A percentile compares a stretch with the other conserved stretches of the same genome.
These are phyloP conservation scores for Macquaria australasica DNA, from an alignment of 2,113 vertebrate species.

Conservation along the genomic window DNA sequence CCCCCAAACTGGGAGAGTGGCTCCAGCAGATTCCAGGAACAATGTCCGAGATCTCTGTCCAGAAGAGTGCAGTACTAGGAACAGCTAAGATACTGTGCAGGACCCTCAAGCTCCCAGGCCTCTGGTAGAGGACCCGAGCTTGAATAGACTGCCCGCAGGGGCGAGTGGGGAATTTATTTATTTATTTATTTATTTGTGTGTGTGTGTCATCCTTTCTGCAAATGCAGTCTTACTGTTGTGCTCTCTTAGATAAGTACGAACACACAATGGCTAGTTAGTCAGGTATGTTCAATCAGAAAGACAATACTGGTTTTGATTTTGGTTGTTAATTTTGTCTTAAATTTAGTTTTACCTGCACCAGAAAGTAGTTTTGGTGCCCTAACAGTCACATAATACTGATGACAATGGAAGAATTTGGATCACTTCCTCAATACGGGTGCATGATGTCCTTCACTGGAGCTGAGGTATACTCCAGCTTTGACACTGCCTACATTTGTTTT, in stretches of 20 bases:
- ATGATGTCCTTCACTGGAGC: background rate
- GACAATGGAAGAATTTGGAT: background rate
- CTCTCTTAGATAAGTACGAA: background rate
- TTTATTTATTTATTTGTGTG: too few species aligned
- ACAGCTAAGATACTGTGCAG: too few species aligned
- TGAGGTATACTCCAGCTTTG: background rate
- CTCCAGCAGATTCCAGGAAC: too few species aligned
- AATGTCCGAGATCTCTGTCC: too few species aligned
- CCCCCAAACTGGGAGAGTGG: too few species aligned
- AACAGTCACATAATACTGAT: background rate
- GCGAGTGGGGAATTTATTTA: too few species aligned
- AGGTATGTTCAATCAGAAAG: background rate
- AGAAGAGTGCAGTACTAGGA: too few species aligned
- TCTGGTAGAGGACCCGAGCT: too few species aligned
- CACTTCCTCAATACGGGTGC: background rate
- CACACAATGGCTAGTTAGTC: too few species aligned
- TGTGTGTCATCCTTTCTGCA: too few species aligned
- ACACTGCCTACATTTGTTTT: background rate
- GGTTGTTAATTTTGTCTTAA: background rate
- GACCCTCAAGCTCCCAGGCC: too few species aligned
- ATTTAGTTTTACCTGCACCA: background rate
- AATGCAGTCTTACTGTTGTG: background rate
- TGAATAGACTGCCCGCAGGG: too few species aligned
- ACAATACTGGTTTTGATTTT: background rate
- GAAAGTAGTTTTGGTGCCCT: background rate